Evolutionary conservation across 2,113 vertebrate genomes (phyloP).

Genomic region (Lontra canadensis): DNA sequence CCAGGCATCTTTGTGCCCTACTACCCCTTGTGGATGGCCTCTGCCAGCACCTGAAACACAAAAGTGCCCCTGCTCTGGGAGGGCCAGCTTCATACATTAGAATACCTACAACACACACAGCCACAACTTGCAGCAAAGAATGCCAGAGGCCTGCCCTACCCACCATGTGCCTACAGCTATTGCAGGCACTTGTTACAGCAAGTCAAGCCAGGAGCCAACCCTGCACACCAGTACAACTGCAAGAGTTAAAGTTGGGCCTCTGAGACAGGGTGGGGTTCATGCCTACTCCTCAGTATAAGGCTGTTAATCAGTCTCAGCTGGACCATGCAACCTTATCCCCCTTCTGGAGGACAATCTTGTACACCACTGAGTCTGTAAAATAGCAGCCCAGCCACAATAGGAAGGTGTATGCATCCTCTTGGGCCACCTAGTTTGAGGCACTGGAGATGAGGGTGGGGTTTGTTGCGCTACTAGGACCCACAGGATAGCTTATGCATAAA

Average conservation of each 20-base stretch:
- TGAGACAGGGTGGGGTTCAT: not conserved
- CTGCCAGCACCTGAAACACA: not conserved
- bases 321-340: not conserved
- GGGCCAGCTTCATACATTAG: not conserved
- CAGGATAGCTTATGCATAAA: not conserved
- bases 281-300: not conserved
- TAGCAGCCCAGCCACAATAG: not conserved
- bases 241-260: not conserved
- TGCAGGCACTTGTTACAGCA: not conserved
- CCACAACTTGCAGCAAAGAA: not conserved
- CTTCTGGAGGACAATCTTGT: not conserved
- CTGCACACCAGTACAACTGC: not conserved
- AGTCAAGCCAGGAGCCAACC: not conserved
- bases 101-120: not conserved
- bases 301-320: not conserved
- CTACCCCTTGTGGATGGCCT: not conserved
- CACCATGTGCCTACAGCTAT: not conserved
- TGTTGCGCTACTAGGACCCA: not conserved
- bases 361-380: not conserved
- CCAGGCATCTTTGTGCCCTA: not conserved
- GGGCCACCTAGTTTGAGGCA: not conserved
- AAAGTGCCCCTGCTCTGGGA: not conserved
- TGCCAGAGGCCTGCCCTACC: not conserved
- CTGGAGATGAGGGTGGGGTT: too few species aligned
- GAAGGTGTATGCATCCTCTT: not conserved